phyloP scores from a whole-genome alignment of 1,140 invertebrate species.

The Drosophila funebris region DNA sequence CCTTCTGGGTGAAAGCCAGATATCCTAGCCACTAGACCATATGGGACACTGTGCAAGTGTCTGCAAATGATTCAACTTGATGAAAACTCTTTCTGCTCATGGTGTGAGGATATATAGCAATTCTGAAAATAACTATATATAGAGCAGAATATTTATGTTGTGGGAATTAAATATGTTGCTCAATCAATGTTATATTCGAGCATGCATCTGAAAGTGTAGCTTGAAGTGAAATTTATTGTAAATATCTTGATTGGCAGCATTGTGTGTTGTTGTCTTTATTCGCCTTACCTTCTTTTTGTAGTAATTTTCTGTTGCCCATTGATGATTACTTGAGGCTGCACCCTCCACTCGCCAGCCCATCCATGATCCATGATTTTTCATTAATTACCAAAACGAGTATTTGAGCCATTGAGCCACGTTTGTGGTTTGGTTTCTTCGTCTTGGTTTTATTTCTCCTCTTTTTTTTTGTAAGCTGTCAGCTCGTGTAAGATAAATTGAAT shows the following conservation, averaged over 20 bases:
- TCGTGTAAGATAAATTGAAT: constrained; percentile 76
- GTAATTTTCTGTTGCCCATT: constrained; percentile 46
- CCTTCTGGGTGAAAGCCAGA: constrained; percentile 93
- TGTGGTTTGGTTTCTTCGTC: constrained; percentile 35
- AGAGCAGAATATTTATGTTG: neutral
- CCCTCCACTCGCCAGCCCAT: constrained; percentile 14
- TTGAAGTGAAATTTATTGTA: constrained; percentile 33
- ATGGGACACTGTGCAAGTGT: constrained; percentile 81
- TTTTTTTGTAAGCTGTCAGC: constrained; percentile 34
- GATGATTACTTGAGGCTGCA: constrained; percentile 49
- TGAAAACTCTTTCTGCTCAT: no score
- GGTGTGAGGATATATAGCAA: no score
- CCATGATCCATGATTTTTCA: constrained; percentile 54
- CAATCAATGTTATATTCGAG: neutral
- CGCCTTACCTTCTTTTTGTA: constrained; percentile 34
- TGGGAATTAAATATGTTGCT: neutral
- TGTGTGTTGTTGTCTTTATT: constrained; percentile 17
- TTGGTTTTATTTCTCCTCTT: constrained; percentile 7
- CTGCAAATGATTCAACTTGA: neutral
- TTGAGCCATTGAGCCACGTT: constrained; percentile 39
- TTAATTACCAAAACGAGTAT: constrained; percentile 74
- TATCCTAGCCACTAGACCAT: constrained; percentile 93
- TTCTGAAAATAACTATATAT: neutral
- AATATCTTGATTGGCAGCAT: constrained; percentile 36
- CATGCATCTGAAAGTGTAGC: constrained; percentile 10